Conservation (phyloP, 2,888 invertebrate genomes). For the Apodemia duryi region DNA sequence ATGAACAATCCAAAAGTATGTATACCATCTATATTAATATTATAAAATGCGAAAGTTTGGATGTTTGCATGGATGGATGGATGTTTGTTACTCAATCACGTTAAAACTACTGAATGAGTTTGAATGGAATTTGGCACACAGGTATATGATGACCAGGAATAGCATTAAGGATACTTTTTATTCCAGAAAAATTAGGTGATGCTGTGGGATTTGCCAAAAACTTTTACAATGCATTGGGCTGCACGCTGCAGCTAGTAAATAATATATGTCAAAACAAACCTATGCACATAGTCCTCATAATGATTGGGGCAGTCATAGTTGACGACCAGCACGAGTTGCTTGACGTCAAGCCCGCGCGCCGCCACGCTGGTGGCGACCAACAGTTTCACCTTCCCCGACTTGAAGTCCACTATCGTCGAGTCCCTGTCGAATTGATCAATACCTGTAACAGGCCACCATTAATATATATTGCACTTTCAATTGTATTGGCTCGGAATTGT, state of each 20-base stretch:
- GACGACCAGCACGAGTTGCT: slow-evolving; percentile 96
- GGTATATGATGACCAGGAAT: no score
- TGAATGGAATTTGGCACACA: no score
- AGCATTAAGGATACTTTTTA: no score
- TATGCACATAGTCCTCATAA: slow-evolving; percentile 99
- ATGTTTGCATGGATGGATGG: no score
- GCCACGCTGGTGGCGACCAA: slow-evolving; percentile 99
- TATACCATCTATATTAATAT: no score
- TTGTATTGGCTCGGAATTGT: slow-evolving; percentile 3
- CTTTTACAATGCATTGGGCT: no score
- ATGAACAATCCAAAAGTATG: no score
- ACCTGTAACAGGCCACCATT: slow-evolving; percentile 79
- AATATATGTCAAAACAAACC: slow-evolving; percentile 47
- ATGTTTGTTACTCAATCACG: no score
- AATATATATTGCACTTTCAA: slow-evolving; percentile 45
- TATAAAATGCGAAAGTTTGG: no score
- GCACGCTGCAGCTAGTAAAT: neutral
- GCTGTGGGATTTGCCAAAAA: no score
- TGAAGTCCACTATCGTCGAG: slow-evolving; percentile 98
- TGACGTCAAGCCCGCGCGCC: slow-evolving; percentile 98
- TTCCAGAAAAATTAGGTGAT: no score
- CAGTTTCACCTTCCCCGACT: slow-evolving; percentile 94
- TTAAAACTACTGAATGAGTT: no score
- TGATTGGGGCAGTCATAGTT: slow-evolving; percentile 99
- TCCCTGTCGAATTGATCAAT: slow-evolving; percentile 99